Evolutionary conservation across 2,888 invertebrate genomes (phyloP).

Genomic region (Phania funesta): DNA sequence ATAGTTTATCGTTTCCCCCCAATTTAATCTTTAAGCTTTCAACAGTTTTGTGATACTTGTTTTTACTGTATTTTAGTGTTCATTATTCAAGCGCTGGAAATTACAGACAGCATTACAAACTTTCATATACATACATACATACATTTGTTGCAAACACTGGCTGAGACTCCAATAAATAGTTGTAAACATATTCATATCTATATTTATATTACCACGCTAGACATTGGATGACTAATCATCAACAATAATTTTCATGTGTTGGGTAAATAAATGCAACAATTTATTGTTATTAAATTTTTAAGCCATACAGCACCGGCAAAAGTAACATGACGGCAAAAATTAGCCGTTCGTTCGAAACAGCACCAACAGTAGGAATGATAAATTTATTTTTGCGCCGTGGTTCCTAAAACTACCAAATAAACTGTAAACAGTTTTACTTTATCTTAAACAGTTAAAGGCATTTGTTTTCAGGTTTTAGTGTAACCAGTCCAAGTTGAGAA

Average conservation of each 20-base stretch:
- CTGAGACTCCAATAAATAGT: neutral
- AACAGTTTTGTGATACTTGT: no score
- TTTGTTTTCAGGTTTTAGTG: no score
- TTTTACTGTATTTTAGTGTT: no score
- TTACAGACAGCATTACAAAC: no score
- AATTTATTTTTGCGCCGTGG: neutral
- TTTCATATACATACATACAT: no score
- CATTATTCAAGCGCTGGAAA: no score
- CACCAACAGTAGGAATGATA: neutral
- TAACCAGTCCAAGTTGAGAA: no score
- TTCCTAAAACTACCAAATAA: neutral
- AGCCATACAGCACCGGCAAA: neutral
- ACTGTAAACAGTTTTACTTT: no score
- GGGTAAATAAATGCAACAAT: constrained; percentile 10
- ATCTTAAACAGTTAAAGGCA: no score
- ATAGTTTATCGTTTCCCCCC: no score
- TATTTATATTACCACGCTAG: neutral
- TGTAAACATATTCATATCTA: neutral
- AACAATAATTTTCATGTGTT: constrained; percentile 2
- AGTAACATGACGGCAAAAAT: neutral
- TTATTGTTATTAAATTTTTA: neutral
- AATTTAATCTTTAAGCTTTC: no score
- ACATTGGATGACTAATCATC: constrained; percentile 30
- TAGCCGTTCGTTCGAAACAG: neutral
- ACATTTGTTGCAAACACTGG: neutral